These are phyloP conservation scores for Harpagifer antarcticus DNA, from an alignment of 2,797 vertebrate species.

Conservation along the genomic window DNA sequence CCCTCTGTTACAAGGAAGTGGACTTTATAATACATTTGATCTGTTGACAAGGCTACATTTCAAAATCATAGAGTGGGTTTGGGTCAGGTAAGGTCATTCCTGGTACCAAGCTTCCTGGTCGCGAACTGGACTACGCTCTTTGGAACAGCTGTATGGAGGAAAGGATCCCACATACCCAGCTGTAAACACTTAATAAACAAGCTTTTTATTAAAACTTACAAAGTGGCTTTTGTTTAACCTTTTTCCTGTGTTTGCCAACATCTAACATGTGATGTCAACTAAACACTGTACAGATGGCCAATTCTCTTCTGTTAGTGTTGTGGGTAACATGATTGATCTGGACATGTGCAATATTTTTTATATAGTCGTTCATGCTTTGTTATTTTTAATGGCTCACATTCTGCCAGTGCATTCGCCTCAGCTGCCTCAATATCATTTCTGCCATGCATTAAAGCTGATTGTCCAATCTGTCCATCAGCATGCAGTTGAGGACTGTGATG, in stretches of 20 bases:
- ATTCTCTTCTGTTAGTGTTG: background rate
- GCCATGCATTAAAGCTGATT: background rate
- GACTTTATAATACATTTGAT: background rate
- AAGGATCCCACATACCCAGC: background rate
- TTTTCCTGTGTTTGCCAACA: slow-evolving; percentile 1
- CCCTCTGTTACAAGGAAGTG: background rate
- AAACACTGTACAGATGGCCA: background rate
- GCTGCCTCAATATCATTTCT: background rate
- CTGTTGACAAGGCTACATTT: background rate
- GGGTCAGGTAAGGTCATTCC: background rate
- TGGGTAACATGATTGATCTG: background rate
- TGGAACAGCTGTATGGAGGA: slow-evolving; percentile 4
- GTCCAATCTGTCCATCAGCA: background rate
- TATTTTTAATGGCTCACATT: background rate
- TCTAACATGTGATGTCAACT: background rate
- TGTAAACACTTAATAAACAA: slow-evolving; percentile 7
- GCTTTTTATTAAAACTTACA: background rate
- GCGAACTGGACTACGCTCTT: background rate
- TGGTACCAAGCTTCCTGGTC: background rate
- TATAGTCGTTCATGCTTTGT: background rate
- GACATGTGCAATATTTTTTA: background rate
- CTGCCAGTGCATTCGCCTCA: background rate
- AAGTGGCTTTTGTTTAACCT: background rate
- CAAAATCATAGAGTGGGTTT: background rate
- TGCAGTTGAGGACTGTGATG: background rate